Conservation (phyloP, 2,888 invertebrate genomes). For the Synergus itoensis region DNA sequence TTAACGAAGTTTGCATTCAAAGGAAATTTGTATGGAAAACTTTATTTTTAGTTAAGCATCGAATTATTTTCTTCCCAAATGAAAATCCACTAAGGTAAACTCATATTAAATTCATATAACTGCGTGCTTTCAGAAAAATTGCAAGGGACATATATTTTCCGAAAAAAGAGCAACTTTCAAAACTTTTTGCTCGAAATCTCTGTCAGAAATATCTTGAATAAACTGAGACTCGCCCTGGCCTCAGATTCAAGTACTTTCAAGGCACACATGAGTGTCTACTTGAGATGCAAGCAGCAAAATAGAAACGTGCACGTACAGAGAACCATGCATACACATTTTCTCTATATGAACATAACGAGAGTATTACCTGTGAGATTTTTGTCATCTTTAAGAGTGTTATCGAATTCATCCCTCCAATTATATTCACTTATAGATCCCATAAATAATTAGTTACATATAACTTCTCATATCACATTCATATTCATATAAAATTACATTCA, state of each 20-base stretch:
- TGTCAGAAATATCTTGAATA: slow-evolving; percentile 23
- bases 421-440: not conserved
- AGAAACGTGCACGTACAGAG: slow-evolving; percentile 30
- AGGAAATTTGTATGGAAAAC: slow-evolving; percentile 61
- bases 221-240: slow-evolving; percentile 12
- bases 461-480: too few species aligned
- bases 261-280: slow-evolving; percentile 9
- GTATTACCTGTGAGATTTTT: not conserved
- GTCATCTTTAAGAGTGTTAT: slow-evolving; percentile 14
- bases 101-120: not conserved
- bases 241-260: slow-evolving; percentile 25
- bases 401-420: not conserved
- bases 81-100: not conserved
- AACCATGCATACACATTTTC: not conserved
- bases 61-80: not conserved
- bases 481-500: too few species aligned
- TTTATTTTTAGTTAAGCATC: slow-evolving; percentile 55
- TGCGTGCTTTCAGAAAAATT: not conserved
- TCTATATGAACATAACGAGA: slow-evolving; percentile 26
- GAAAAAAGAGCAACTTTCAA: not conserved
- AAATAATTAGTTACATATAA: slow-evolving; percentile 14
- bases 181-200: slow-evolving; percentile 12
- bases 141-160: not conserved
- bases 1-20: slow-evolving; percentile 61
- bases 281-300: slow-evolving; percentile 40